Conservation (phyloP, 35 echinoderm and acorn worm species). For the Ptychodera flava region DNA sequence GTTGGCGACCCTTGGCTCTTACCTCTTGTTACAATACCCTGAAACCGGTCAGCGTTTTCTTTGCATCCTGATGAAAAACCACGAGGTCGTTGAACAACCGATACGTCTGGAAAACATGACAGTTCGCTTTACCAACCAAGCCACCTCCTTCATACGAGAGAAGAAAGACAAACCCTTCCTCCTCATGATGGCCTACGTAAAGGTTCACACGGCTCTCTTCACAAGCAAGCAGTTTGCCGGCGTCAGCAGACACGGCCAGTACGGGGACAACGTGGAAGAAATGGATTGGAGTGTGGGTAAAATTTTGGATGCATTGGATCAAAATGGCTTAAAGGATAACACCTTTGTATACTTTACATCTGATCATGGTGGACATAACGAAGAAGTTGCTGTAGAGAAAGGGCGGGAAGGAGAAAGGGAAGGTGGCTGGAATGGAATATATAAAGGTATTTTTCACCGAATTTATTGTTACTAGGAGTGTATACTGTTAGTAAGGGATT, state of each 20-base stretch:
- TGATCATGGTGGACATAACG: slow-evolving; percentile 87
- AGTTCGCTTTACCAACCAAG: slow-evolving; percentile 54
- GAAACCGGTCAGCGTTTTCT: background rate
- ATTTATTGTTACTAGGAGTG: no score
- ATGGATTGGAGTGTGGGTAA: slow-evolving; percentile 95
- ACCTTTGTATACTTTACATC: slow-evolving; percentile 96
- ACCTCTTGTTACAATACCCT: background rate
- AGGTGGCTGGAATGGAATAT: slow-evolving; percentile 91
- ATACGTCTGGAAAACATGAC: slow-evolving; percentile 68
- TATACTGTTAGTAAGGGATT: no score
- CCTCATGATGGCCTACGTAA: slow-evolving; percentile 60
- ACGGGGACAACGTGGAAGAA: slow-evolving; percentile 83
- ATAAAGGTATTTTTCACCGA: slow-evolving; percentile 85
- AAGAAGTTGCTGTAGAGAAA: slow-evolving; percentile 53
- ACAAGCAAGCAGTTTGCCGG: slow-evolving; percentile 49
- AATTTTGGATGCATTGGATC: slow-evolving; percentile 40
- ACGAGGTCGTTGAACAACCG: slow-evolving; percentile 88
- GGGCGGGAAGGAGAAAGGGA: slow-evolving; percentile 32
- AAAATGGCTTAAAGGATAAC: slow-evolving; percentile 61
- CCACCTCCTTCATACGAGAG: slow-evolving; percentile 65
- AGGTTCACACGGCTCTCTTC: slow-evolving; percentile 78
- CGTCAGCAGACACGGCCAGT: slow-evolving; percentile 56
- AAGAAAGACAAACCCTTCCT: slow-evolving; percentile 69
- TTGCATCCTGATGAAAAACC: slow-evolving; percentile 90
- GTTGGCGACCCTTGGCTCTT: background rate